A percentile compares a stretch with the other conserved stretches of the same genome.
phyloP scores from a whole-genome alignment of 53 echinoderm and acorn worm genomes.

The Echinarachnius parma region DNA sequence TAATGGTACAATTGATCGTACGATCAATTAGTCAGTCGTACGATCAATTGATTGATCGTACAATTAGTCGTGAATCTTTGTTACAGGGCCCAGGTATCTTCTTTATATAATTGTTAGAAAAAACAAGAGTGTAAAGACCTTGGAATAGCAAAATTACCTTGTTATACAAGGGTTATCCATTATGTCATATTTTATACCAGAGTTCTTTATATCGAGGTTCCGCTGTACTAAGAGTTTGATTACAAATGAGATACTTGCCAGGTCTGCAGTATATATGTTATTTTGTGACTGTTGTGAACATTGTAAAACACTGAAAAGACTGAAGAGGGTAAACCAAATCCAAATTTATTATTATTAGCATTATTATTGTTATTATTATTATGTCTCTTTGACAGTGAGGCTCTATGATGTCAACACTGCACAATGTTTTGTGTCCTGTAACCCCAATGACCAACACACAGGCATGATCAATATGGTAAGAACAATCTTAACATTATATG shows the following conservation, averaged over 20 bases:
- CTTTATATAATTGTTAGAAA: not conserved
- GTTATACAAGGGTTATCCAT: not conserved
- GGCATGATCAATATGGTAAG: slow-evolving; percentile 68
- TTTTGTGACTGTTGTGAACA: too few relatives aligned
- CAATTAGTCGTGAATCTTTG: too few relatives aligned
- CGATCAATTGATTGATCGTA: too few relatives aligned
- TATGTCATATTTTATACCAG: not conserved
- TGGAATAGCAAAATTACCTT: not conserved
- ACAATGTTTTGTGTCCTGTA: slow-evolving; percentile 91
- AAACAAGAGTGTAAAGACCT: not conserved
- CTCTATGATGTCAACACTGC: slow-evolving; percentile 91
- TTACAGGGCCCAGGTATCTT: not conserved
- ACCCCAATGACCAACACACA: slow-evolving; percentile 88
- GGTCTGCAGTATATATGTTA: too few relatives aligned
- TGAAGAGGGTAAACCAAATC: too few relatives aligned
- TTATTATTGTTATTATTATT: too few relatives aligned
- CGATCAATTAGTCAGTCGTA: too few relatives aligned
- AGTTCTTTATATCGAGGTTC: not conserved
- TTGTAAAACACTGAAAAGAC: too few relatives aligned
- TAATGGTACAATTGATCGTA: too few relatives aligned
- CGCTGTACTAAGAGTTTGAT: too few relatives aligned
- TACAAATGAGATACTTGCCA: too few relatives aligned
- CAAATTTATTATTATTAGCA: too few relatives aligned
- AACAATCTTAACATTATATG: not conserved
- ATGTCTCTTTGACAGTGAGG: slow-evolving; percentile 58